Evolutionary conservation across 2,113 vertebrate genomes (phyloP).

Genomic region (Eidolon helvum): DNA sequence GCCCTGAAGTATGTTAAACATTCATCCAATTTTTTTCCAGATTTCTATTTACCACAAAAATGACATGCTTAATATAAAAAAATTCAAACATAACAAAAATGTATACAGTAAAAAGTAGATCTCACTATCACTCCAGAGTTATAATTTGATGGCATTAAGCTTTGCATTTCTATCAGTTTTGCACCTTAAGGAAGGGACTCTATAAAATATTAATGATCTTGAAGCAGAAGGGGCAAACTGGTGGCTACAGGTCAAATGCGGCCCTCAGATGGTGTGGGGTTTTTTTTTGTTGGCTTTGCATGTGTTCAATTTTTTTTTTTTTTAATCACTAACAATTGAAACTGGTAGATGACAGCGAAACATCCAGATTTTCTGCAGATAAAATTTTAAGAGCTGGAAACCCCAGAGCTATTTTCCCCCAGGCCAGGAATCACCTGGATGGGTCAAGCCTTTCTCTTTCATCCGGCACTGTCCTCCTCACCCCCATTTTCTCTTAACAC

Average conservation of each 20-base stretch:
- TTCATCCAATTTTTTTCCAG: background rate
- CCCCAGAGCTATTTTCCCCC: background rate
- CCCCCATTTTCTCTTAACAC: too few species aligned
- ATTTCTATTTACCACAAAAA: slow-evolving; percentile 1
- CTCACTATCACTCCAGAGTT: background rate
- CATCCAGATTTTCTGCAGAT: background rate
- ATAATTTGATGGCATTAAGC: background rate
- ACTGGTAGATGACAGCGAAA: background rate
- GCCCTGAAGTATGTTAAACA: background rate
- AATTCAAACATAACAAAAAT: background rate
- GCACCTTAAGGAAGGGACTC: background rate
- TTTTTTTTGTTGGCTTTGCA: background rate
- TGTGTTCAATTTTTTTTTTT: background rate
- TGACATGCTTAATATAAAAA: background rate
- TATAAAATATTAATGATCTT: background rate
- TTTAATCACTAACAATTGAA: background rate
- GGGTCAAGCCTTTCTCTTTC: too few species aligned
- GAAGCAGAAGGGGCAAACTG: background rate
- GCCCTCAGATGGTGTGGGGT: background rate
- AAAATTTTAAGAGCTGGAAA: background rate
- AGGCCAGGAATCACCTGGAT: background rate
- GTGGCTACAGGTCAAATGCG: background rate
- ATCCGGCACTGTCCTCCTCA: background rate
- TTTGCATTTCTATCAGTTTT: background rate
- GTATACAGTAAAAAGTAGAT: background rate